Base-by-base conservation (phyloP, 2,797 vertebrate species). In the Sciurus carolinensis region DNA sequence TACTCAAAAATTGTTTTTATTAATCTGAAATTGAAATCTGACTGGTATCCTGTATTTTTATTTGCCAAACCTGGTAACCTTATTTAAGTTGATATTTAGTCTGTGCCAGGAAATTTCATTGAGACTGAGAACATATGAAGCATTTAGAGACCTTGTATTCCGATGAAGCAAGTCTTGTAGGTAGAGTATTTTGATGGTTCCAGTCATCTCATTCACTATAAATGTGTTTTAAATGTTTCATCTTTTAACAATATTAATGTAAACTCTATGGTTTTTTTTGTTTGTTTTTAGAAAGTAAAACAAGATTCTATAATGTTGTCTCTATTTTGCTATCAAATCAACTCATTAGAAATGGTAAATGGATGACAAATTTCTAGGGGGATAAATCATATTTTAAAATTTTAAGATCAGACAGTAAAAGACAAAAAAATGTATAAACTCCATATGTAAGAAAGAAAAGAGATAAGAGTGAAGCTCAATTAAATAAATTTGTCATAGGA, bases 281-380 rank as follows among this genome's bases (percentile, higher is more conserved):
- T 22, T 57, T 22, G 20, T 22, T 75, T 47, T 6, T n/a, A 28
- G n/a, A 76, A 81, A 73, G 71, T 15, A 33, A 0, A 73, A 47
- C 1, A 39, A 8, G 4, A n/a, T 87, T 71, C 42, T 36, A 20
- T 36, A 75, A 50, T 13, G 0, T 57, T 24, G 4, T 57, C 22
- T 72, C 11, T 64, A 54, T 50, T 73, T 90, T 79, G 15, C 11
- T 66, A 24, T 71, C 36, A 66, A 73, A n/a, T 89, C 6, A 47
- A 52, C 36, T 83, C n/a, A 50, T 95, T 67, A 86, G 28, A 93
- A 93, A 85, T 36, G 15, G n/a, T 0, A 88, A 89, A 71, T 66
- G 20, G 5, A 87, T 12, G 9, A 3, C 39, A 66, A 24, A 71
- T 54, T 44, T 97, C 57, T 39, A 69, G n/a, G 4, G 33, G 71